Base-by-base conservation (phyloP, 1,140 invertebrate species). In the Gonatopus flavifemur region DNA sequence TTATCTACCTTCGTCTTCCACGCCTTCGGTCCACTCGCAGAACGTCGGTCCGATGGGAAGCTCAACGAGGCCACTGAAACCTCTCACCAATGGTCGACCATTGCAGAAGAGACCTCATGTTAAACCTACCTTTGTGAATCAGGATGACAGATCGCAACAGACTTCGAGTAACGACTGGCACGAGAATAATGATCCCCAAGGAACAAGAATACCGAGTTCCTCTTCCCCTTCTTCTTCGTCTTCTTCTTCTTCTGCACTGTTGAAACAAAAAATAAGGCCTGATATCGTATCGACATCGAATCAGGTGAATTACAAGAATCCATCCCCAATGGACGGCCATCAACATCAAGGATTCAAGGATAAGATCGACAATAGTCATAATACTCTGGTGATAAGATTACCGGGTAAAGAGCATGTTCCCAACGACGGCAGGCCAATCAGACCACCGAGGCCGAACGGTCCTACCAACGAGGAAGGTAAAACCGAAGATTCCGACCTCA, bases 101-200 rank as follows among this genome's bases (percentile, higher is more conserved):
- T 36, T 66, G 33, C 72, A 75, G 30, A 74, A 75, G 41, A 66
- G 67, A 36, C 74, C 69, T 10, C 67, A 72, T 21, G 62, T 63
- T 2, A 72, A 72, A 35, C 69, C 74, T 0, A 64, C 63, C 36
- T n/a, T n/a, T n/a, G 62, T 64, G 5, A 58, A 69, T 28, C 66
- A 67, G 43, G 64, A 69, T n/a, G 55, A 70, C 10, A 57, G 62
- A 28, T n/a, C n/a, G n/a, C 43, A 67, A 25, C 62, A 67, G 24
- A 53, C 61, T 45, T 41, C 48, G 13, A 32, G 42, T 35, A 45
- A 55, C 19, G 20, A 57, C 36, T 28, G 40, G 38, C 50, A 36
- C 48, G 60, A 62, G 58, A 18, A 58, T 21, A 53, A 50, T 16
- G 41, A 20, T 2, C 9, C 50, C 0, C 65, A 58, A n/a, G 50